These are phyloP conservation scores for Lithophane socia DNA, from an alignment of 2,888 invertebrate genomes.

Conservation along the genomic window DNA sequence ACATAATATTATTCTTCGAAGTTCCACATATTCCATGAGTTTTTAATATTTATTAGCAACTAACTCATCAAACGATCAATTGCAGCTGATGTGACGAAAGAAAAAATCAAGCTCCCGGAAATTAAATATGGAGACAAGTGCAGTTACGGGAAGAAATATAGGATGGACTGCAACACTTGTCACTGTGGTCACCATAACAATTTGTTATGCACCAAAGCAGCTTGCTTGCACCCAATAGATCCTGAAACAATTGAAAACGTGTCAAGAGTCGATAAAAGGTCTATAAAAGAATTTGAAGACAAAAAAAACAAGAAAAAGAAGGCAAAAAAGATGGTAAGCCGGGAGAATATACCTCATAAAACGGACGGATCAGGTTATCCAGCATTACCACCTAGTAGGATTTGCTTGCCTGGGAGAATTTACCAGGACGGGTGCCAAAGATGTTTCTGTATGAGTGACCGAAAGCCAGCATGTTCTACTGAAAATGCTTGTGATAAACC, in stretches of 20 bases:
- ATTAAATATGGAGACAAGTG: conserved; percentile 77
- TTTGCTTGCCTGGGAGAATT: conserved; percentile 77
- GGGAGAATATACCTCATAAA: conserved; percentile 4
- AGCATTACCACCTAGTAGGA: conserved; percentile 47
- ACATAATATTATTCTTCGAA: background rate
- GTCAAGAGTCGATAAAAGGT: background rate
- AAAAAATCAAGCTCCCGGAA: conserved; percentile 65
- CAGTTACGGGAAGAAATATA: conserved; percentile 73
- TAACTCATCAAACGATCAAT: conserved; percentile 18
- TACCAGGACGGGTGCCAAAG: conserved; percentile 73
- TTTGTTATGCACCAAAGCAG: conserved; percentile 83
- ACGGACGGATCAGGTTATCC: background rate
- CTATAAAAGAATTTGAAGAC: background rate
- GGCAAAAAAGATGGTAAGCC: conserved; percentile 1
- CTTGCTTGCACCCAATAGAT: conserved; percentile 70
- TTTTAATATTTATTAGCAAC: background rate
- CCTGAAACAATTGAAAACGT: background rate
- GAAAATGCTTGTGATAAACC: conserved; percentile 31
- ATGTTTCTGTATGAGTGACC: conserved; percentile 75
- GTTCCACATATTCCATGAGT: background rate
- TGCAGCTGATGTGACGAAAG: conserved; percentile 65
- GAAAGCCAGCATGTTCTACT: conserved; percentile 33
- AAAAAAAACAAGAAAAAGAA: conserved; percentile 21
- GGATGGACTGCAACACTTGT: conserved; percentile 81
- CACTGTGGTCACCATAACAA: conserved; percentile 70